Evolutionary conservation across 1,140 invertebrate species (phyloP), one percentile per base, ranked within the genome.

Genomic region (Polypedilum pembai): DNA sequence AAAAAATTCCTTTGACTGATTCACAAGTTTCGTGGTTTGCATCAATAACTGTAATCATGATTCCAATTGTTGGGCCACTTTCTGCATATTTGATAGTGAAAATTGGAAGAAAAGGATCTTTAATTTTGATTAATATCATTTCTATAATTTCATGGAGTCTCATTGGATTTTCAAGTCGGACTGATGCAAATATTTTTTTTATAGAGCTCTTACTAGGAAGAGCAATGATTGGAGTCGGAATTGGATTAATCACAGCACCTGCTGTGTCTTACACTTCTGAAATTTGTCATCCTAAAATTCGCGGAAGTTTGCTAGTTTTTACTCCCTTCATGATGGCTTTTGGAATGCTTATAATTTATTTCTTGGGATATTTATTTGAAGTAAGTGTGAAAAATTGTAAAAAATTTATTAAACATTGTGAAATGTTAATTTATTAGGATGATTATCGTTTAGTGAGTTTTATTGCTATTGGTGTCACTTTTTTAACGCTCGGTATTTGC

Each of bases 221-320:
- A 0, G 78, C 79, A 10, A 74, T 82, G 17, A 79, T 78, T 8
- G 81, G 63, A 18, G 8, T 66, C n/a, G n/a, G 15, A 17, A 66
- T 66, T 18, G 63, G 63, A 17, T 17, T 66, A 17, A 66, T 17
- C 8, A 66, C 63, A 66, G n/a, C 63, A 5, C 63, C 63, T 7
- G 63, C 63, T 66, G 63, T 66, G 18, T 4, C 90, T 7, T 90
- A 89, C 77, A 82, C 85, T 10, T 87, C 87, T 0, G 89, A 90
- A 79, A 83, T 88, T 8, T 83, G 87, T 5, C 83, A 83, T 10
- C 80, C 85, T 0, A 83, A 83, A 20, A 80, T 86, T 73, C 79
- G 89, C 74, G 85, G 88, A 0, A 84, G 85, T 4, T 82, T 90
- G 24, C 85, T 87, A n/a, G 86, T 88, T 5, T 88, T 88, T 80